Base-by-base conservation (phyloP, 2,888 invertebrate species). In the Stictocephala bisonia region DNA sequence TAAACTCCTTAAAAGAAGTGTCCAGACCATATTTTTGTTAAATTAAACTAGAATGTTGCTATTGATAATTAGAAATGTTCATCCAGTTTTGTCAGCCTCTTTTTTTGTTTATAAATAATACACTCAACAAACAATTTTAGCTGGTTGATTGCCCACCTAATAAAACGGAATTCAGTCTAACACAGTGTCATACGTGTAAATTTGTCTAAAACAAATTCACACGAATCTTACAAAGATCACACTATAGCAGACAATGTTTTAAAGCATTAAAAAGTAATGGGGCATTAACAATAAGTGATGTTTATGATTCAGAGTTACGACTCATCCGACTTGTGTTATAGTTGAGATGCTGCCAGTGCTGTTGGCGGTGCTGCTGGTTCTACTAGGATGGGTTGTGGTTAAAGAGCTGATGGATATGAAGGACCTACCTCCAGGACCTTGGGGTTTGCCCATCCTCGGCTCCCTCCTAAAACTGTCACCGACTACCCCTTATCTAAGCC, bases 381-480 rank as follows among this genome's bases (percentile, higher is more conserved):
- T 67, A 20, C 7, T 18, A 13, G 9, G 4, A 11, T 50, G 15
- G 24, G 20, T 51, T 11, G 1, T 26, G 13, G 18, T 31, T n/a
- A 51, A 22, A 35, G 29, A 22, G 13, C 11, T 68, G n/a, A 6
- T 4, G 18, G 20, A 20, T 0, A 2, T 18, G 26, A 73, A 85
- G 70, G 83, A 82, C 67, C 82, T 89, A 50, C 92, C 94, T 0
- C 94, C 95, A 0, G 95, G 95, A 0, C 95, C 95, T 0, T 87
- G 87, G 86, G 91, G 93, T 1, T 76, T 94, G 40, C 95, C 95
- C 0, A 80, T 95, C 18, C 76, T 96, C 2, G 96, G 96, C 0
- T 94, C 92, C 81, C 84, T 96, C 73, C 91, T 92, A 0, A 92
- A 90, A 83, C 81, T 96, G 44, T 87, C 93, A 81, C 84, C 88